Evolutionary conservation across 2,888 invertebrate genomes (phyloP).

Genomic region (Hirtodrosophila trivittata): DNA sequence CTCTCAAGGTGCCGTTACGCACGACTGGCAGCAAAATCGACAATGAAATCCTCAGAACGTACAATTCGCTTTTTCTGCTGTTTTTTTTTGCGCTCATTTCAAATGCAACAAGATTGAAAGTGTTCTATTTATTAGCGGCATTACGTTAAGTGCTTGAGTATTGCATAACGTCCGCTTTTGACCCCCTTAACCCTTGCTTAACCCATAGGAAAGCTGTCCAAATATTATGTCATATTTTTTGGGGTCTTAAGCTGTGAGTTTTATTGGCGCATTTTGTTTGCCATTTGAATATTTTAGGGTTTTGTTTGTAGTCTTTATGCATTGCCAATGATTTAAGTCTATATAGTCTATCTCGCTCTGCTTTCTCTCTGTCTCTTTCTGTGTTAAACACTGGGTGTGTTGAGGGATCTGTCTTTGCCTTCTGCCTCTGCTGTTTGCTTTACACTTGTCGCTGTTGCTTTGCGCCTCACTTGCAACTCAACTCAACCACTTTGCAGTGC

Average conservation of each 20-base stretch:
- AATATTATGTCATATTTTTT: constrained; percentile 26
- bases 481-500: constrained; percentile 29
- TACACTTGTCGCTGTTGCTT: constrained; percentile 16
- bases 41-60: constrained; percentile 1
- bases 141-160: constrained; percentile 27
- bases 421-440: constrained; percentile 22
- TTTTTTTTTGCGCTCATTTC: constrained; percentile 16
- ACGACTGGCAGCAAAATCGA: constrained; percentile 32
- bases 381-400: too few species aligned
- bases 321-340: constrained; percentile 17
- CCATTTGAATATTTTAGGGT: constrained; percentile 1
- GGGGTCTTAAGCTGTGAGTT: constrained; percentile 10
- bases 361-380: too few species aligned
- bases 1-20: constrained; percentile 48
- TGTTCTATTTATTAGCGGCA: constrained; percentile 39
- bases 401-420: constrained; percentile 1
- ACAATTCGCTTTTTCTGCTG: neutral
- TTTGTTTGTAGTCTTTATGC: neutral
- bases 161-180: neutral
- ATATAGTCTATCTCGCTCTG: neutral
- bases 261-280: constrained; percentile 15
- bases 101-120: constrained; percentile 11
- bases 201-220: constrained; percentile 11
- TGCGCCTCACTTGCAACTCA: constrained; percentile 45
- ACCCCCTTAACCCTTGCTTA: too few species aligned